Percentiles rank a stretch among this genome's conserved stretches.
Evolutionary conservation across 2,797 vertebrate species (phyloP).

Genomic region (Sarcoramphus papa): DNA sequence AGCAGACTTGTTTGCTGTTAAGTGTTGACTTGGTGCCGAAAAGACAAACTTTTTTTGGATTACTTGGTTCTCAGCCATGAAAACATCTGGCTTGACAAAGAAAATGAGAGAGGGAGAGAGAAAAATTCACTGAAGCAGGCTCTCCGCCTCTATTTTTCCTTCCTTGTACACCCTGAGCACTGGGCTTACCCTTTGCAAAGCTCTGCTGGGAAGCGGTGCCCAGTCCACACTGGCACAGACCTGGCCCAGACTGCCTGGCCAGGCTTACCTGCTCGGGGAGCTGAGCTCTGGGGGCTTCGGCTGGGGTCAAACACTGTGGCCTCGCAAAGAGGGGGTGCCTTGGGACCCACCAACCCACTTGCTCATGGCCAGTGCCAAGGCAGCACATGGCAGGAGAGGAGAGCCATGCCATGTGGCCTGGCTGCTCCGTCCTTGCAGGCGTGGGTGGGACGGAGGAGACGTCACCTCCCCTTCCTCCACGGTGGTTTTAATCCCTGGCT

Average conservation of each 20-base stretch:
- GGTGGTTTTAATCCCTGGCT: background rate
- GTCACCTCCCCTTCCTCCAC: background rate
- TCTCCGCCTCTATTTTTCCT: background rate
- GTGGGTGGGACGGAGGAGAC: accelerated
- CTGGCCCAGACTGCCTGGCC: background rate
- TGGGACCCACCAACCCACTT: accelerated
- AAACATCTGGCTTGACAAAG: background rate
- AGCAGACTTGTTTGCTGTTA: background rate
- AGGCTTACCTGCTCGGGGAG: too few species aligned
- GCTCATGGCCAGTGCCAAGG: background rate
- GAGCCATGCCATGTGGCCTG: too few species aligned
- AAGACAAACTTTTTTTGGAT: background rate
- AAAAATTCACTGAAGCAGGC: background rate
- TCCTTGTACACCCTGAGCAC: accelerated
- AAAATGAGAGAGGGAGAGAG: background rate
- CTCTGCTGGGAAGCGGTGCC: background rate
- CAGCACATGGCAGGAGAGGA: background rate
- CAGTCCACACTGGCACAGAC: background rate
- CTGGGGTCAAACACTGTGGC: background rate
- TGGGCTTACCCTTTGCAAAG: background rate
- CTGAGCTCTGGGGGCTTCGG: too few species aligned
- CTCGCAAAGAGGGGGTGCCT: background rate
- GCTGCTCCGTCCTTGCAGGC: background rate
- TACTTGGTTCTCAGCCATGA: background rate
- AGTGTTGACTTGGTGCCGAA: background rate